These are phyloP conservation scores for Parasteatoda tepidariorum DNA, from an alignment of 1,140 invertebrate species.

Conservation along the genomic window DNA sequence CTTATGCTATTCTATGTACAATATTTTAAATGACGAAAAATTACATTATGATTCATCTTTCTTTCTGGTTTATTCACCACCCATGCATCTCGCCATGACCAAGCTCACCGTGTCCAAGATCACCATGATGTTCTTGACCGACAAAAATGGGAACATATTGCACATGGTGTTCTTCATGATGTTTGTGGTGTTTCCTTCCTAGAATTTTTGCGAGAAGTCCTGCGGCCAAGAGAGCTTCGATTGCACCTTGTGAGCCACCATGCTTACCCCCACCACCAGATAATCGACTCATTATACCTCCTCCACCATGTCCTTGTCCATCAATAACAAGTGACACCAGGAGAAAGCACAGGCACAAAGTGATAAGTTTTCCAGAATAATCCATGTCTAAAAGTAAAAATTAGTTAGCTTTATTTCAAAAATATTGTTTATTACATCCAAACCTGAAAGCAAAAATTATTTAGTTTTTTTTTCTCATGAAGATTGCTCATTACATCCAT, in stretches of 20 bases:
- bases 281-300: too few species aligned
- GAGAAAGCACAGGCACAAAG: background rate
- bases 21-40: too few species aligned
- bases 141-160: background rate
- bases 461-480: too few species aligned
- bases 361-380: background rate
- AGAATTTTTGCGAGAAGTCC: conserved; percentile 28
- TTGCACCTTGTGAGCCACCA: background rate
- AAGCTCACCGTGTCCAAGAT: background rate
- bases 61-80: too few species aligned
- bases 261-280: conserved; percentile 1
- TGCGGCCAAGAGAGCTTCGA: conserved; percentile 24
- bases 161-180: background rate
- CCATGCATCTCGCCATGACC: background rate
- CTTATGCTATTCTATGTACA: too few species aligned
- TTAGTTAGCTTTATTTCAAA: background rate
- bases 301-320: background rate
- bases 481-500: too few species aligned
- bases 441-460: background rate
- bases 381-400: background rate
- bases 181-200: background rate
- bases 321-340: background rate
- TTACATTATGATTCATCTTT: too few species aligned
- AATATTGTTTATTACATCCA: background rate
- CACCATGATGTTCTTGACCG: background rate